phyloP scores from a whole-genome alignment of 37 sponge, comb jelly and placozoan species.

The Amphimedon queenslandica region DNA sequence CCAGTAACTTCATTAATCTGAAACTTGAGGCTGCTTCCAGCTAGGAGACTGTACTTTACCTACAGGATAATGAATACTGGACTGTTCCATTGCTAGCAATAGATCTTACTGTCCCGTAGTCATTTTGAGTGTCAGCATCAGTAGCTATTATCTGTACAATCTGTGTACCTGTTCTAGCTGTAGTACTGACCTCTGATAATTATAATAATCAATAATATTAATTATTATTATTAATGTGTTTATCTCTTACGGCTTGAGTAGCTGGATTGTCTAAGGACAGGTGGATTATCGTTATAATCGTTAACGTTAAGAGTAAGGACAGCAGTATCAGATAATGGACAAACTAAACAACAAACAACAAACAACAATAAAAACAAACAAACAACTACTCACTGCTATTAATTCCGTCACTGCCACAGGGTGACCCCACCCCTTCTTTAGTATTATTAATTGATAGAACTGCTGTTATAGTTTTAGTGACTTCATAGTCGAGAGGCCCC shows the following conservation, averaged over 20 bases:
- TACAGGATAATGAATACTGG: not conserved
- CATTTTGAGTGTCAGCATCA: slow-evolving; percentile 25
- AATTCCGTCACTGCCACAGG: slow-evolving; percentile 4
- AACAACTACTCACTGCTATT: not conserved
- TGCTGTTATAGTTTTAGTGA: not conserved
- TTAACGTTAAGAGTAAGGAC: slow-evolving; percentile 7
- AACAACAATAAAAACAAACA: not conserved
- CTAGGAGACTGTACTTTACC: not conserved
- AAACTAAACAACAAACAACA: not conserved
- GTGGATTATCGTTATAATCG: slow-evolving; percentile 52
- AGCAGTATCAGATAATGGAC: slow-evolving; percentile 6
- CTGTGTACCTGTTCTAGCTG: slow-evolving; percentile 7
- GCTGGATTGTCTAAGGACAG: not conserved
- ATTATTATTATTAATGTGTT: not conserved
- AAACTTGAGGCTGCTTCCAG: slow-evolving; percentile 10
- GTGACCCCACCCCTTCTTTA: not conserved
- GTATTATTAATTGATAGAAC: slow-evolving; percentile 7
- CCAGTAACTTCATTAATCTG: slow-evolving; percentile 19
- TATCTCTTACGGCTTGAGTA: slow-evolving; percentile 32
- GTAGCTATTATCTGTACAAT: slow-evolving; percentile 27
- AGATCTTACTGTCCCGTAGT: slow-evolving; percentile 12
- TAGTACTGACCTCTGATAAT: slow-evolving; percentile 38
- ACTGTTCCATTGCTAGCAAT: too few species aligned
- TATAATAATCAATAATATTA: not conserved
- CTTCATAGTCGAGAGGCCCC: slow-evolving; percentile 19